These are phyloP conservation scores for Laspeyria flexula DNA, from an alignment of 2,888 invertebrate species.

Conservation along the genomic window DNA sequence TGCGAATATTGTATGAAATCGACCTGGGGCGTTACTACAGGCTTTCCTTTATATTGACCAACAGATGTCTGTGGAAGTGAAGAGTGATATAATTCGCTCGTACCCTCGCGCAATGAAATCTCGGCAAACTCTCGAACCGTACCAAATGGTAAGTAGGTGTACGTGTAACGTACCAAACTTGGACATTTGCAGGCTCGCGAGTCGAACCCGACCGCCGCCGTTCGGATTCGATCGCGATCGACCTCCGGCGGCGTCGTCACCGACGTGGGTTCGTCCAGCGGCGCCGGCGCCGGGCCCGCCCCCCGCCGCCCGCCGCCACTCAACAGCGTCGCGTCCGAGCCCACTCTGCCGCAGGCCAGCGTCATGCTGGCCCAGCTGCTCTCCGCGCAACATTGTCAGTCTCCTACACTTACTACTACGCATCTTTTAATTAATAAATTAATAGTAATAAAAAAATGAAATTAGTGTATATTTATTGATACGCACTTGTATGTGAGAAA, in stretches of 20 bases:
- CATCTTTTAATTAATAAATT: conserved; percentile 20
- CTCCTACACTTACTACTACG: conserved; percentile 31
- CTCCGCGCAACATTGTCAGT: conserved; percentile 88
- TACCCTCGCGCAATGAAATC: conserved; percentile 50
- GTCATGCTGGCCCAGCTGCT: conserved; percentile 94
- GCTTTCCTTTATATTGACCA: conserved; percentile 58
- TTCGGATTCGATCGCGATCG: conserved; percentile 75
- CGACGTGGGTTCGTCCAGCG: conserved; percentile 61
- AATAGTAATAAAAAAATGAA: too few species aligned
- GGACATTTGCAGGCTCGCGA: conserved; percentile 66
- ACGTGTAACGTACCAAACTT: conserved; percentile 48
- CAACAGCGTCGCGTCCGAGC: conserved; percentile 91
- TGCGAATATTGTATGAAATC: conserved; percentile 32
- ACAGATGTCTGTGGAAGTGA: conserved; percentile 59
- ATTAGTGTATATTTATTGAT: too few species aligned
- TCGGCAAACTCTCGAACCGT: conserved; percentile 46
- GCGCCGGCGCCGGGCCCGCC: conserved; percentile 54
- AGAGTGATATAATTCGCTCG: conserved; percentile 56
- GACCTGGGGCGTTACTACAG: conserved; percentile 49
- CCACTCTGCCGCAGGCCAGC: conserved; percentile 89
- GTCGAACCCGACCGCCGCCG: conserved; percentile 54
- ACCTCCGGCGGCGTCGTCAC: conserved; percentile 82
- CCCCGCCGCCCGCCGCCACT: conserved; percentile 85
- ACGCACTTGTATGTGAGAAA: too few species aligned
- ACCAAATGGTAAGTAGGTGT: conserved; percentile 50